Evolutionary conservation across 2,888 invertebrate genomes (phyloP).

Genomic region (Aphidoletes aphidimyza): DNA sequence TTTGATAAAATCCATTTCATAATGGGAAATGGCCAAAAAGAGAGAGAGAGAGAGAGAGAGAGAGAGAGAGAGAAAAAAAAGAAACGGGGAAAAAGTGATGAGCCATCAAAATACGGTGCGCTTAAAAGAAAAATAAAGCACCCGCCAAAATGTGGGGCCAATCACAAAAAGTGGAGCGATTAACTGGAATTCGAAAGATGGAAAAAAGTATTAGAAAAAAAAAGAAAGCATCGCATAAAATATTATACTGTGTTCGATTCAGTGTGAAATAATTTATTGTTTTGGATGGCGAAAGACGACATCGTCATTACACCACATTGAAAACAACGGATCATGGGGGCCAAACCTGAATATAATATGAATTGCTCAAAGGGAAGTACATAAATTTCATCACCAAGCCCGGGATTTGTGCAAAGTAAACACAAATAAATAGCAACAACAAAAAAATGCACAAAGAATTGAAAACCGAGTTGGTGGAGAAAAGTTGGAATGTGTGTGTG

Average conservation of each 20-base stretch:
- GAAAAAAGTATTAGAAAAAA: background rate
- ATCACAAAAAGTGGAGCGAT: background rate
- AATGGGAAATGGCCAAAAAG: background rate
- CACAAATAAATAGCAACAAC: background rate
- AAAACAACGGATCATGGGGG: conserved; percentile 9
- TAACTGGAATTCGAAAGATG: background rate
- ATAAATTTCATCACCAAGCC: background rate
- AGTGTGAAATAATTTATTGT: conserved; percentile 36
- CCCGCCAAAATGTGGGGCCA: background rate
- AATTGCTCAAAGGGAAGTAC: background rate
- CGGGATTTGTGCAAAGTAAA: background rate
- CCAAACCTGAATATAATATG: conserved; percentile 23
- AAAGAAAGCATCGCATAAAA: background rate
- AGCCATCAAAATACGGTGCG: background rate
- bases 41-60: background rate
- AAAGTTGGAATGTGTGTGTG: too few relatives aligned
- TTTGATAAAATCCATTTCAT: conserved; percentile 4
- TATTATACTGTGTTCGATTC: conserved; percentile 9
- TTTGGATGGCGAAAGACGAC: background rate
- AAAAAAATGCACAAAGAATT: background rate
- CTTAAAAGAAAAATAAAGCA: background rate
- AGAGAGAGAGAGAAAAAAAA: background rate
- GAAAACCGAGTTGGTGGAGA: background rate
- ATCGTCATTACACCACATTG: conserved; percentile 4
- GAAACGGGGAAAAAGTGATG: background rate